Conservation (phyloP, 2,797 vertebrate genomes). For the Esox lucius region DNA sequence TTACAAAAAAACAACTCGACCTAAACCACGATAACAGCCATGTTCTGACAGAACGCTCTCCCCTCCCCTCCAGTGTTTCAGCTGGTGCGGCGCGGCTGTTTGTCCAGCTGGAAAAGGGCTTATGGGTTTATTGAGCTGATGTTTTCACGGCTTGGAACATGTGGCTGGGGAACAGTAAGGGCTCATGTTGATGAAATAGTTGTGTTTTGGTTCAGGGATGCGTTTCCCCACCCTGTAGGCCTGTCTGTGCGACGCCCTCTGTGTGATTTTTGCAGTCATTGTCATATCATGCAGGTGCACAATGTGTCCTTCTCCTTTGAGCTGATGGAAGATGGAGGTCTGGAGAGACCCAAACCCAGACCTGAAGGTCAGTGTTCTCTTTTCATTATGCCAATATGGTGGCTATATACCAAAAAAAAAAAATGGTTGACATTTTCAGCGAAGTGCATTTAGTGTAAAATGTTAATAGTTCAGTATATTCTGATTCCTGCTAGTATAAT, state of each 20-base stretch:
- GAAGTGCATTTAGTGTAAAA: not conserved
- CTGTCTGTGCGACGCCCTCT: constrained; percentile 7
- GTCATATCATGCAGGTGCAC: constrained; percentile 78
- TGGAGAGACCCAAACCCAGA: constrained; percentile 94
- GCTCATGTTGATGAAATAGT: constrained; percentile 32
- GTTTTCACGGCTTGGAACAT: constrained; percentile 53
- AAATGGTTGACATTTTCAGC: not conserved
- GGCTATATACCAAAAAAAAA: not conserved
- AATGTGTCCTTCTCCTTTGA: constrained; percentile 97
- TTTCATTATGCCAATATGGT: not conserved
- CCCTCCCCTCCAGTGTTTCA: not conserved
- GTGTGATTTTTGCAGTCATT: constrained; percentile 1
- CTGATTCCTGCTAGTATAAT: not conserved
- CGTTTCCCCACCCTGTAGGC: constrained; percentile 37
- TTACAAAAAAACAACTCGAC: not conserved
- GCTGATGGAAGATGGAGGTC: constrained; percentile 95
- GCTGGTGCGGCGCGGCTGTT: constrained; percentile 35
- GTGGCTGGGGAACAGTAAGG: constrained; percentile 35
- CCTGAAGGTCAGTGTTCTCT: constrained; percentile 83
- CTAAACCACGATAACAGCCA: not conserved
- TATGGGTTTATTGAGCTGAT: constrained; percentile 44
- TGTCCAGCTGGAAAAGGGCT: constrained; percentile 61
- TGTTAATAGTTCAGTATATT: not conserved
- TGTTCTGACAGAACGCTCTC: not conserved
- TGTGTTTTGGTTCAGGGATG: constrained; percentile 38